phyloP scores from a whole-genome alignment of 2,113 vertebrate species.

The Chaetodon trifascialis region DNA sequence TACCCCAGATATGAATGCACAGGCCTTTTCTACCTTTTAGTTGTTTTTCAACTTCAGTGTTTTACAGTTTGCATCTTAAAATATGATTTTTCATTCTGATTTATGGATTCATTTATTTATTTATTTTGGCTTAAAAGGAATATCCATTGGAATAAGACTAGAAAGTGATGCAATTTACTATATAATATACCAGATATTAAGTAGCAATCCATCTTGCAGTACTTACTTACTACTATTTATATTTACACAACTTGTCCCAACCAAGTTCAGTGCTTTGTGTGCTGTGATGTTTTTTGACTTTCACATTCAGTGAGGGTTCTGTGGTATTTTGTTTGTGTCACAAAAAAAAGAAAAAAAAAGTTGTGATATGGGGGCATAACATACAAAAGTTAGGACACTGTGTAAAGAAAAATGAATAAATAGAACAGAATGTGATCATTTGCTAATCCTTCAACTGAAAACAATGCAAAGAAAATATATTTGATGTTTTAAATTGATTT shows the following conservation, averaged over 20 bases:
- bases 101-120: too few relatives aligned
- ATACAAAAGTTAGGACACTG: too few relatives aligned
- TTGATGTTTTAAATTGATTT: too few relatives aligned
- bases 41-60: not conserved
- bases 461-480: too few relatives aligned
- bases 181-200: not conserved
- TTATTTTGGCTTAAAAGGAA: not conserved
- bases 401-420: too few relatives aligned
- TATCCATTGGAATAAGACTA: not conserved
- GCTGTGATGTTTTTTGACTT: not conserved
- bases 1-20: not conserved
- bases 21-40: not conserved
- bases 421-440: too few relatives aligned
- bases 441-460: too few relatives aligned
- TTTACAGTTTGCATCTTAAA: not conserved
- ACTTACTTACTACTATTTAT: not conserved
- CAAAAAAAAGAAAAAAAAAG: not conserved
- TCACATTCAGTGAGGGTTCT: not conserved
- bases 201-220: not conserved
- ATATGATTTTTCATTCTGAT: too few relatives aligned
- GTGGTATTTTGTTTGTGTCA: constrained; percentile 14
- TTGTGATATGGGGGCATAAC: not conserved
- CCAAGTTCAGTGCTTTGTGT: not conserved
- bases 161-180: not conserved
- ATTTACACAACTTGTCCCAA: not conserved